A percentile compares a stretch with the other conserved stretches of the same genome.
Conservation (phyloP, 2,888 invertebrate genomes). For the Idaea straminata region DNA sequence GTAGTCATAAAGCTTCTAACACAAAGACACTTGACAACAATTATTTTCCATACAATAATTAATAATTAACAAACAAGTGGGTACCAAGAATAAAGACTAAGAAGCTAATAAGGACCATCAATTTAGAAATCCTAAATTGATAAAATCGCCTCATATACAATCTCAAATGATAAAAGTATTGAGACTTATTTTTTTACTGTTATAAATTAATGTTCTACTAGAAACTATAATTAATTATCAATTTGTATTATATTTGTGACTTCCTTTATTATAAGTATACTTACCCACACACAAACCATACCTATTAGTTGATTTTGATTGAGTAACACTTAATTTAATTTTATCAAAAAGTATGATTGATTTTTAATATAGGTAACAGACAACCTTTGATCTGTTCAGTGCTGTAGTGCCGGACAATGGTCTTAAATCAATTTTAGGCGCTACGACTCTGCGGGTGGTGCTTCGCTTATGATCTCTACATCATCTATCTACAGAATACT, state of each 20-base stretch:
- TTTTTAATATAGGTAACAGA: conserved; percentile 42
- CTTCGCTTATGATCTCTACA: conserved; percentile 46
- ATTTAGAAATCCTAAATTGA: no score
- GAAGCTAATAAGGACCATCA: no score
- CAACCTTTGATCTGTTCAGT: conserved; percentile 57
- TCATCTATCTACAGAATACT: not conserved
- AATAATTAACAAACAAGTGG: no score
- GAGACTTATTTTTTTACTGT: not conserved
- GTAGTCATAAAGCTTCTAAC: no score
- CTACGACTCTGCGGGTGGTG: conserved; percentile 59
- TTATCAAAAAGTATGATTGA: conserved; percentile 56
- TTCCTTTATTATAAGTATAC: conserved; percentile 10
- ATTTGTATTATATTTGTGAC: not conserved
- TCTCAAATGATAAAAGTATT: not conserved
- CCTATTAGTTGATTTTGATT: conserved; percentile 18
- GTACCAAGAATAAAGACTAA: no score
- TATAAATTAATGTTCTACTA: conserved; percentile 6
- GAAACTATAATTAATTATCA: not conserved
- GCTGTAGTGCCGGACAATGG: conserved; percentile 50
- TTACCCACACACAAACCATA: not conserved
- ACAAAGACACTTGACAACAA: no score
- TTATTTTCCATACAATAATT: no score
- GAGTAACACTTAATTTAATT: conserved; percentile 45
- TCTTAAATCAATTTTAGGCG: conserved; percentile 54
- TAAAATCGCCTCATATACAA: no score